Evolutionary conservation across 2,797 vertebrate genomes (phyloP).

Genomic region (Diplodus sargus): DNA sequence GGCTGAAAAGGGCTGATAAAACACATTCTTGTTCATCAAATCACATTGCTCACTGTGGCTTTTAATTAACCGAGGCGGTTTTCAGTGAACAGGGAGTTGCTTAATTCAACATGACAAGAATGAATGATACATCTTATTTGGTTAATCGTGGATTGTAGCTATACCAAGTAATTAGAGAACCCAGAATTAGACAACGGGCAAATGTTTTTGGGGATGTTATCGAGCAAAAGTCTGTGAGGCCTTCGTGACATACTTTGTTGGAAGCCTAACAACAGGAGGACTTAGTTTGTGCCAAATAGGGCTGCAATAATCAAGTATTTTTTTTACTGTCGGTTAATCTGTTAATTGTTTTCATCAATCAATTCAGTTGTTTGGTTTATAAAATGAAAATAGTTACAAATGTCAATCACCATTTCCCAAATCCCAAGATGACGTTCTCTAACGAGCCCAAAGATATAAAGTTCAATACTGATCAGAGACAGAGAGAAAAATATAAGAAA

Average conservation of each 20-base stretch:
- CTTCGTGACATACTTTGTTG: no score
- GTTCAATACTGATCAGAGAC: not conserved
- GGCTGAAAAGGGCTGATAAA: not conserved
- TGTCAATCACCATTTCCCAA: no score
- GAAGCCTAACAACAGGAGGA: no score
- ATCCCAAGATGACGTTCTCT: no score
- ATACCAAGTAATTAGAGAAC: not conserved
- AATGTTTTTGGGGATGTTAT: not conserved
- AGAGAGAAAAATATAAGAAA: not conserved
- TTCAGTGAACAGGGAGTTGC: not conserved
- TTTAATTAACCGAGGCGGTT: no score
- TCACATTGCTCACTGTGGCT: not conserved
- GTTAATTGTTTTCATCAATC: no score
- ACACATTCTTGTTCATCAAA: not conserved
- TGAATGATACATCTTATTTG: not conserved
- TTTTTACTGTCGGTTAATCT: no score
- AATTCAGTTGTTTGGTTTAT: no score
- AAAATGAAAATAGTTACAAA: no score
- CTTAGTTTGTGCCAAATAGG: not conserved
- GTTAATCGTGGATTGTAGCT: not conserved
- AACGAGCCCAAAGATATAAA: no score
- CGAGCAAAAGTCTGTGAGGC: not conserved
- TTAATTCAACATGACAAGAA: not conserved
- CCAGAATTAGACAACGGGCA: not conserved
- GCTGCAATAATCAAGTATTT: not conserved